A percentile compares a stretch with the other conserved stretches of the same genome.
Evolutionary conservation across 2,797 vertebrate genomes (phyloP).

Genomic region (Parotocinclus haroldoi): DNA sequence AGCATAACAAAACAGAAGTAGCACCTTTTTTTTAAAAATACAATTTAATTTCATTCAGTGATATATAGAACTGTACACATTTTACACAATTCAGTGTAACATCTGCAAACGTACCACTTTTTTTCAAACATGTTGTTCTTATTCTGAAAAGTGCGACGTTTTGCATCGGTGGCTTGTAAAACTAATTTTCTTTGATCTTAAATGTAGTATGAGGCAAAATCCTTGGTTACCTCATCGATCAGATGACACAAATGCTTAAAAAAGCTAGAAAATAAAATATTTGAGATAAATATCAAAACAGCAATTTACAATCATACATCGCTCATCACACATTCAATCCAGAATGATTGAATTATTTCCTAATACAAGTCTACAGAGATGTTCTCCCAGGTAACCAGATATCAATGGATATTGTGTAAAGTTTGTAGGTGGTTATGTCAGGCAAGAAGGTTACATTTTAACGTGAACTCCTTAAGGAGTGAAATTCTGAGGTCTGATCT

Average conservation of each 20-base stretch:
- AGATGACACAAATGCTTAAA: conserved; percentile 55
- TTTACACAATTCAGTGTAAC: conserved; percentile 50
- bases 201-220: conserved; percentile 32
- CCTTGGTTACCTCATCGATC: conserved; percentile 50
- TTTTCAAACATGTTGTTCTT: conserved; percentile 40
- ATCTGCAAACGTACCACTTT: conserved; percentile 38
- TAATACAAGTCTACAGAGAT: conserved; percentile 53
- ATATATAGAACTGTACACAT: conserved; percentile 49
- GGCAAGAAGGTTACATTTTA: background rate
- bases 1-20: background rate
- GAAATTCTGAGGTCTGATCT: conserved; percentile 87
- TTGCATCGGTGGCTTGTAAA: conserved; percentile 17
- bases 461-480: conserved; percentile 64
- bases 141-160: no score
- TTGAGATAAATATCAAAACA: conserved; percentile 76
- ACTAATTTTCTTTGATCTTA: no score
- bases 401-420: conserved; percentile 4
- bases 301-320: conserved; percentile 76
- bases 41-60: conserved; percentile 70
- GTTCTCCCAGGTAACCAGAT: conserved; percentile 38
- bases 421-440: conserved; percentile 23
- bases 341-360: conserved; percentile 52
- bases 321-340: conserved; percentile 62
- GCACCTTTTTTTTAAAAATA: conserved; percentile 68
- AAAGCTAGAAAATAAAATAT: conserved; percentile 65